Evolutionary conservation across 1,140 invertebrate species (phyloP).

Genomic region (Drosophila miranda): DNA sequence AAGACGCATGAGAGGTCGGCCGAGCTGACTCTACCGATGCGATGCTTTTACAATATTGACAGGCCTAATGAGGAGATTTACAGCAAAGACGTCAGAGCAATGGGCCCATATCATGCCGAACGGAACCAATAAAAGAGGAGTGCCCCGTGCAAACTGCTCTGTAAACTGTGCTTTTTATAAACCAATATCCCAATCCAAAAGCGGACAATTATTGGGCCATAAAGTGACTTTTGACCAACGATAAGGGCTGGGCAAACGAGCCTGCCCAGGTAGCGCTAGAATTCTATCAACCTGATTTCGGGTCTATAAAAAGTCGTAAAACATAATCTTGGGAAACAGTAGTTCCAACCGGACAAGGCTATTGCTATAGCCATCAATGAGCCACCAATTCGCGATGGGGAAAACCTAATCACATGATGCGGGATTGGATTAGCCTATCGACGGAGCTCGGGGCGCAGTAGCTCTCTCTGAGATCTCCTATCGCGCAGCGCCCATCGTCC

Average conservation of each 20-base stretch:
- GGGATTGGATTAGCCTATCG: slow-evolving; percentile 37
- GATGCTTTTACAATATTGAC: slow-evolving; percentile 67
- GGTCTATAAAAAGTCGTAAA: slow-evolving; percentile 47
- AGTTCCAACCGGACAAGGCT: slow-evolving; percentile 9
- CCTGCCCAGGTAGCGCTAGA: not conserved
- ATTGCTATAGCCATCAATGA: slow-evolving; percentile 5
- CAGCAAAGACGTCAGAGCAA: slow-evolving; percentile 5
- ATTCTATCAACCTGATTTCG: slow-evolving; percentile 43
- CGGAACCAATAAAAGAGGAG: not conserved
- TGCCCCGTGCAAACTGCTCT: not conserved
- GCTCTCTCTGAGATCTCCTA: slow-evolving; percentile 34
- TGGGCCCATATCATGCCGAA: slow-evolving; percentile 23
- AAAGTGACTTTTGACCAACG: slow-evolving; percentile 30
- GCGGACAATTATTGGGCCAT: not conserved
- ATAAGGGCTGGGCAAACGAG: slow-evolving; percentile 16
- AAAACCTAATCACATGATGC: slow-evolving; percentile 39
- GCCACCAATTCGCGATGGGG: not conserved
- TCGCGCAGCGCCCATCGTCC: not conserved
- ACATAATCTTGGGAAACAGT: slow-evolving; percentile 48
- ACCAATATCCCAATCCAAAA: not conserved
- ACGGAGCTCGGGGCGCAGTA: not conserved
- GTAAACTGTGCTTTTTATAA: not conserved
- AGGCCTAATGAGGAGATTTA: slow-evolving; percentile 39
- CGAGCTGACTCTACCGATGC: not conserved
- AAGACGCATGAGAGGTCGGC: slow-evolving; percentile 15